Conservation (phyloP, 2,888 invertebrate genomes). For the Mythimna pallens region DNA sequence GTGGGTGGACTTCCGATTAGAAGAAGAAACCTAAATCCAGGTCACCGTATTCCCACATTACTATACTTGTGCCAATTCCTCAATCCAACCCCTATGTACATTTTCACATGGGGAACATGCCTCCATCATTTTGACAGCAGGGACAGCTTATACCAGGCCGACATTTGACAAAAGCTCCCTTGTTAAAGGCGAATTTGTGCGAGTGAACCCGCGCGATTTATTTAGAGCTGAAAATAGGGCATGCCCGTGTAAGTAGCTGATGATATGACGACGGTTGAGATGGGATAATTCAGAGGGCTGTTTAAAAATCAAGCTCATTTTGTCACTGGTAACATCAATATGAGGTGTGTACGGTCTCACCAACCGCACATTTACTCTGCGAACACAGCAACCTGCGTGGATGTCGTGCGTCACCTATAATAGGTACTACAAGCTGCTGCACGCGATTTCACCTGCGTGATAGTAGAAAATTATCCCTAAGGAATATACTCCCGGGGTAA, state of each 20-base stretch:
- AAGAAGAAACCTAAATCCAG: too few species aligned
- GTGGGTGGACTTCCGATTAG: too few species aligned
- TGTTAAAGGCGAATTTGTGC: slow-evolving; percentile 1
- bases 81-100: not conserved
- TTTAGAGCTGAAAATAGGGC: slow-evolving; percentile 12
- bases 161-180: slow-evolving; percentile 22
- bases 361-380: too few species aligned
- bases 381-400: too few species aligned
- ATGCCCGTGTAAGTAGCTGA: not conserved
- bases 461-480: too few species aligned
- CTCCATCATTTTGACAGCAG: slow-evolving; percentile 1
- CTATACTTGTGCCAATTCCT: too few species aligned
- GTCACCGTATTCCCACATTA: too few species aligned
- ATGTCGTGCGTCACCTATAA: too few species aligned
- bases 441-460: too few species aligned
- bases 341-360: not conserved
- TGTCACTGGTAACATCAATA: not conserved
- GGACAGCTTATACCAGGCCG: not conserved
- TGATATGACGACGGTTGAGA: slow-evolving; percentile 2
- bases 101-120: not conserved
- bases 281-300: not conserved
- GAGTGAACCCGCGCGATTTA: slow-evolving; percentile 17
- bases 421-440: too few species aligned
- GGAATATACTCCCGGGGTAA: too few species aligned
- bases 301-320: not conserved